A percentile compares a stretch with the other conserved stretches of the same genome.
Evolutionary conservation across 1,140 invertebrate genomes (phyloP).

Genomic region (Drosophila elegans): DNA sequence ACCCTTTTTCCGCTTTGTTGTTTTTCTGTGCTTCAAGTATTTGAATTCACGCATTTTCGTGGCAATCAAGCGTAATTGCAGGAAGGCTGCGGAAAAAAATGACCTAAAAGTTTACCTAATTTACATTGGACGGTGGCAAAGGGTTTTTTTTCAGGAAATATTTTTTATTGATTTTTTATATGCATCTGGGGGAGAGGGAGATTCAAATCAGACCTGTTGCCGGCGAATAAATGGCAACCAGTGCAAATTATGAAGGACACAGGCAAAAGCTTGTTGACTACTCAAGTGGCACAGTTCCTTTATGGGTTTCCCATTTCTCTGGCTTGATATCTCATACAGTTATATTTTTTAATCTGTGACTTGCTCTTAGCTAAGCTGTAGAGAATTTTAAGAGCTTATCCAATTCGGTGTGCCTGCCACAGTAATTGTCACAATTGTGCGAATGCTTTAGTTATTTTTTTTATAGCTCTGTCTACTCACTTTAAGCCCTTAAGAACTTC

Average conservation of each 20-base stretch:
- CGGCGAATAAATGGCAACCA: conserved; percentile 37
- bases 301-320: conserved; percentile 20
- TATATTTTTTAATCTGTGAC: conserved; percentile 3
- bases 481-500: conserved; percentile 10
- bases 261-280: conserved; percentile 71
- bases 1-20: conserved; percentile 6
- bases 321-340: conserved; percentile 4
- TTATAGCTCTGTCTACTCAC: conserved; percentile 1
- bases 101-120: conserved; percentile 19
- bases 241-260: conserved; percentile 62
- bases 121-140: not conserved
- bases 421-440: conserved; percentile 38
- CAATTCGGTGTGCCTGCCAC: conserved; percentile 17
- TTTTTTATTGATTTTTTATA: not conserved
- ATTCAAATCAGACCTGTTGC: conserved; percentile 64
- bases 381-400: conserved; percentile 50
- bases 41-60: conserved; percentile 73
- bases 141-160: not conserved
- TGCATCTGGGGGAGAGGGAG: not conserved
- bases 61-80: conserved; percentile 73
- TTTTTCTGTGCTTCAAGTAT: conserved; percentile 45
- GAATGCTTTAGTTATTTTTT: conserved; percentile 25
- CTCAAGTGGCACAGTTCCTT: conserved; percentile 72
- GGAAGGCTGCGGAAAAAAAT: not conserved
- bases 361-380: conserved; percentile 41